Evolutionary conservation across 2,113 vertebrate species (phyloP).

Genomic region (Nyctibius bracteatus): DNA sequence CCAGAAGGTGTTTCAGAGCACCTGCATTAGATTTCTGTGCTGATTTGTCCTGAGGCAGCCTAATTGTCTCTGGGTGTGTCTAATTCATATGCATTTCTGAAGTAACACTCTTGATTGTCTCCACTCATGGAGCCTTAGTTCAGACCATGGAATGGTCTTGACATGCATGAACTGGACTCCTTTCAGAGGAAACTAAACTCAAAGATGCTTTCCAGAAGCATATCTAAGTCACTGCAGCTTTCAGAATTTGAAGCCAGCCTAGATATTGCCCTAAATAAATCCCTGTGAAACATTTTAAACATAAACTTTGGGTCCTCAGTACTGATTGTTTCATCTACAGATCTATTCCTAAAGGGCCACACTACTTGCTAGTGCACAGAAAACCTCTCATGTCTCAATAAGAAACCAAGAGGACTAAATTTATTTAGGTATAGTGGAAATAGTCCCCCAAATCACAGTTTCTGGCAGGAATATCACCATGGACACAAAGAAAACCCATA

Average conservation of each 20-base stretch:
- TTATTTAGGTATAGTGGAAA: background rate
- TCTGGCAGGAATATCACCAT: background rate
- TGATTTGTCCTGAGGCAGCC: background rate
- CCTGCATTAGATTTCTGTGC: background rate
- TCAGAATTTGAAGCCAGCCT: background rate
- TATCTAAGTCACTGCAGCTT: background rate
- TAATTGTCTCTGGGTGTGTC: background rate
- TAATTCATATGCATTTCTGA: background rate
- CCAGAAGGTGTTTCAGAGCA: background rate
- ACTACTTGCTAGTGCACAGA: background rate
- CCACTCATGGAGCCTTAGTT: background rate
- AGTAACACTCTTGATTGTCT: background rate
- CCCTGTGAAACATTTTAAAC: background rate
- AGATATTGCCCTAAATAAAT: background rate
- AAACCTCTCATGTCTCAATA: background rate
- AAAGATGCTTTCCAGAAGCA: background rate
- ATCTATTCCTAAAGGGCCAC: background rate
- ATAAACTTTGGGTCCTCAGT: background rate
- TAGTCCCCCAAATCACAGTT: background rate
- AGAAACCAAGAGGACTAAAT: background rate
- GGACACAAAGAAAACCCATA: background rate
- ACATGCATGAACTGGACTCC: background rate
- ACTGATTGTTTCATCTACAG: background rate
- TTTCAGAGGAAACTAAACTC: background rate
- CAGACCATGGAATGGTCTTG: background rate